phyloP scores from a whole-genome alignment of 2,888 invertebrate species.

The Rhopalosiphum nymphaeae region DNA sequence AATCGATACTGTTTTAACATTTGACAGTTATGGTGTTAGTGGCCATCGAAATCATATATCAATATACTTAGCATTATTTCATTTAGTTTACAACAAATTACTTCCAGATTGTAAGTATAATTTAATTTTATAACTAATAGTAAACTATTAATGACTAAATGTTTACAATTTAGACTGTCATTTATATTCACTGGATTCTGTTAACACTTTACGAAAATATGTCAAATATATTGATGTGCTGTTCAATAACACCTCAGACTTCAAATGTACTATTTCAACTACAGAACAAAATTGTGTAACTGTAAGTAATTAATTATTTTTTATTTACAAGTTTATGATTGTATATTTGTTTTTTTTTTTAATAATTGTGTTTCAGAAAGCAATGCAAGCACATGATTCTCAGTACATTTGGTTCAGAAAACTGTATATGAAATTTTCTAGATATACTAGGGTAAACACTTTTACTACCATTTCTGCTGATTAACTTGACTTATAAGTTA shows the following conservation, averaged over 20 bases:
- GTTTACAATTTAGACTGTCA: constrained; percentile 78
- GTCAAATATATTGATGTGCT: constrained; percentile 86
- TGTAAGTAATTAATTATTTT: constrained; percentile 68
- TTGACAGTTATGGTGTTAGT: constrained; percentile 94
- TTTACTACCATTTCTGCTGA: constrained; percentile 56
- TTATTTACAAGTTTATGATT: constrained; percentile 23
- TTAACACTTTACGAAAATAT: constrained; percentile 89
- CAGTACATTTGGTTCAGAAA: constrained; percentile 96
- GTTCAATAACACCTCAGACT: constrained; percentile 72
- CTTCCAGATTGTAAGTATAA: constrained; percentile 69
- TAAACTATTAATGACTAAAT: constrained; percentile 59
- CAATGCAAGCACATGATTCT: constrained; percentile 89
- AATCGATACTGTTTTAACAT: constrained; percentile 87
- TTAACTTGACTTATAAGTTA: constrained; percentile 17
- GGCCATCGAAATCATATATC: constrained; percentile 93
- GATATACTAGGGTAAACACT: constrained; percentile 92
- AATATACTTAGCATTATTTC: constrained; percentile 84
- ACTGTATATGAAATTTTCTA: constrained; percentile 88
- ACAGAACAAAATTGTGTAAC: constrained; percentile 69
- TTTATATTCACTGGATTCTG: constrained; percentile 86
- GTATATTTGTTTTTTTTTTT: not conserved
- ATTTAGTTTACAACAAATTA: constrained; percentile 74
- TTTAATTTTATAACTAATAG: not conserved
- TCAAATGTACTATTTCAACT: constrained; percentile 66
- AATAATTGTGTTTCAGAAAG: constrained; percentile 72